Evolutionary conservation across 2,797 vertebrate genomes (phyloP), one percentile per base, ranked within the genome.

Genomic region (Artibeus lituratus): DNA sequence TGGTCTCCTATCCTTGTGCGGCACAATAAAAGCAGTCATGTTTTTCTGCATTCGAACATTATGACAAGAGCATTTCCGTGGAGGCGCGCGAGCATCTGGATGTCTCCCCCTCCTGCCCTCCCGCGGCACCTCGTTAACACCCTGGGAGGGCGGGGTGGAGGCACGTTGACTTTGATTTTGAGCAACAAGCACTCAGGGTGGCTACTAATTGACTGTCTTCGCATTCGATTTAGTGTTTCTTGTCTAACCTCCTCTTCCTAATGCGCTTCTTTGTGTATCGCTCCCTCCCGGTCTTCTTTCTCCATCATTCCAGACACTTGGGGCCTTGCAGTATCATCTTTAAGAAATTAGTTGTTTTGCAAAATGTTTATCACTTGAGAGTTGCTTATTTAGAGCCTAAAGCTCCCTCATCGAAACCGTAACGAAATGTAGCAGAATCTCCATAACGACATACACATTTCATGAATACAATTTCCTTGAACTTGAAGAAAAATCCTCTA

Each of bases 301-400:
- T 24, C 37, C 77, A 57, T 39, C 42, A 70, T 42, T 93, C 93
- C 62, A 65, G 6, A 44, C 29, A 59, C 12, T 44, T 78, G 78
- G 78, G 57, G 32, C 78, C 39, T n/a, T 86, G 62, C 8, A 84
- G 44, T 59, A 24, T 67, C 72, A 82, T 94, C 47, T 77, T 91
- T 81, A 93, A 65, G 44, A 97, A 94, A 90, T 86, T 62, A 92
- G 49, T 51, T 87, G 87, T 96, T 92, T 82, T 82, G 37, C 7
- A 87, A 90, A 85, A 82, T 62, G 67, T 82, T 62, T 85, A 85
- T 57, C 42, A 49, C 49, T 90, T 85, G 84, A 95, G 91, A 85
- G 57, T 87, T 84, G 82, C 67, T 86, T 74, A 44, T n/a, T 10
- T 69, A 44, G 24, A 85, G 90, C 87, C 87, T 87, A 73, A 67